These are phyloP conservation scores for Conger conger DNA, from an alignment of 2,113 vertebrate genomes.

Conservation along the genomic window DNA sequence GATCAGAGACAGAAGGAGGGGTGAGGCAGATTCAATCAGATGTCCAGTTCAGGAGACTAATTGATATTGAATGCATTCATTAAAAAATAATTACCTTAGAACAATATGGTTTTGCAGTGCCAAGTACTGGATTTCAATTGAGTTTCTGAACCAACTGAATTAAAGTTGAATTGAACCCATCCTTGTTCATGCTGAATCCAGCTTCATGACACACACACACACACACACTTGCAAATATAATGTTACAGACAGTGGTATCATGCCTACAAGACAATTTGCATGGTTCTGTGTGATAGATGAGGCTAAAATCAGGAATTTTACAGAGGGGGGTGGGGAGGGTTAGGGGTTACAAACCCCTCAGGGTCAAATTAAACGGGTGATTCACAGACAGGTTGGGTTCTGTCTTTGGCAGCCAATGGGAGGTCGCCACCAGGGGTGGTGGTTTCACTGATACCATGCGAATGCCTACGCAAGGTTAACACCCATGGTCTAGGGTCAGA, in stretches of 20 bases:
- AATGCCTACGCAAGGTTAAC: not conserved
- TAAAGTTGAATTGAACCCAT: not conserved
- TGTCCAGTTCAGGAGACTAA: not conserved
- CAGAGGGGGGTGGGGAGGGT: constrained; percentile 37
- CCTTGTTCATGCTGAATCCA: not conserved
- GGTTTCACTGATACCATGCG: constrained; percentile 29
- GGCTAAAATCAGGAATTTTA: constrained; percentile 50
- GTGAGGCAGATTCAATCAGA: no score
- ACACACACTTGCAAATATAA: constrained; percentile 26
- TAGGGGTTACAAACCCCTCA: constrained; percentile 11
- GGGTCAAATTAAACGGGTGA: constrained; percentile 22
- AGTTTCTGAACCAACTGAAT: not conserved
- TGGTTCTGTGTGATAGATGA: constrained; percentile 46
- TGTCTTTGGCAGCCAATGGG: constrained; percentile 38
- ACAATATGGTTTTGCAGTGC: not conserved
- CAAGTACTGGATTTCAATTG: not conserved
- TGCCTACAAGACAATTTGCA: constrained; percentile 47
- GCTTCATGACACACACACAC: not conserved
- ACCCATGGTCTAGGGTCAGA: not conserved
- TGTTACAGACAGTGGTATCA: constrained; percentile 37
- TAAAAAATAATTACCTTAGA: not conserved
- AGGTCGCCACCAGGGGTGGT: constrained; percentile 3
- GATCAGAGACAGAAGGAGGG: no score
- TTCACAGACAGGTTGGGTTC: constrained; percentile 64
- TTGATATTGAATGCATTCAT: not conserved